phyloP scores from a whole-genome alignment of 2,797 vertebrate species.

The Cichlasoma orientale region DNA sequence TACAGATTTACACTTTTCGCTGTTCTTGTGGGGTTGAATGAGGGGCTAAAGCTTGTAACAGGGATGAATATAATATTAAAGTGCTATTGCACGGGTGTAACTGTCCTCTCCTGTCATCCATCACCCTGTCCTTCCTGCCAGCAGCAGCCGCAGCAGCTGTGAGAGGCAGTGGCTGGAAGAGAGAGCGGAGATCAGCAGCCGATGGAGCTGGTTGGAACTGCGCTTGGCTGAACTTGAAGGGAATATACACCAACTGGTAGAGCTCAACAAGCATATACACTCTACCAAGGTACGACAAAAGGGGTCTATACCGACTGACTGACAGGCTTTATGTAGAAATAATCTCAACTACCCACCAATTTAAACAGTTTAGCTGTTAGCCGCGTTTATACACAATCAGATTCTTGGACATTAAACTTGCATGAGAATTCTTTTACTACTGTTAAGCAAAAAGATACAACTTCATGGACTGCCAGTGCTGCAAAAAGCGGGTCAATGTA shows the following conservation, averaged over 20 bases:
- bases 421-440: not conserved
- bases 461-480: not conserved
- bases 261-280: conserved; percentile 87
- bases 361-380: too few species aligned
- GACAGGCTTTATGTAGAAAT: not conserved
- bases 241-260: conserved; percentile 86
- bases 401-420: not conserved
- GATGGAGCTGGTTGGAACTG: conserved; percentile 93
- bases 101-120: conserved; percentile 8
- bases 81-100: conserved; percentile 7
- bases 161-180: conserved; percentile 89
- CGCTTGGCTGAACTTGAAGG: conserved; percentile 89
- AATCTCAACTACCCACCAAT: not conserved
- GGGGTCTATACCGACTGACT: conserved; percentile 2
- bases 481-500: not conserved
- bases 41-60: not conserved
- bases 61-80: not conserved
- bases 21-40: not conserved
- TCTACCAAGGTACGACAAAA: conserved; percentile 86
- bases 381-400: not conserved
- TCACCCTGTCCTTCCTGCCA: conserved; percentile 11
- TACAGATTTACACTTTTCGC: not conserved
- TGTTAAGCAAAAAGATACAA: not conserved
- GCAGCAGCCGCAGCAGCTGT: conserved; percentile 49
- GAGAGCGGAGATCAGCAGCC: conserved; percentile 90